Conservation (phyloP, 2,113 vertebrate genomes). For the Hyperopisus bebe region DNA sequence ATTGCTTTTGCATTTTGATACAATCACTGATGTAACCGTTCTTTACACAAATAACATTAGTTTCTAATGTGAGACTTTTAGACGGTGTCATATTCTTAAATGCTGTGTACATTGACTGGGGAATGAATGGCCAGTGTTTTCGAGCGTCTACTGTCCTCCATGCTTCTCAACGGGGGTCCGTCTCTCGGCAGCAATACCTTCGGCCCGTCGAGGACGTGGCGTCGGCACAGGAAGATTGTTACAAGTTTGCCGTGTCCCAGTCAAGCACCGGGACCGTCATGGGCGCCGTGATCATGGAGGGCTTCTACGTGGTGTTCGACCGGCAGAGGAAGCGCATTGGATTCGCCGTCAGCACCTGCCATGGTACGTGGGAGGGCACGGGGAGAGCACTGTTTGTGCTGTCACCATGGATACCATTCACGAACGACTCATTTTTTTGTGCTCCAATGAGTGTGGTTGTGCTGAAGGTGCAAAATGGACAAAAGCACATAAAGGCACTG, state of each 20-base stretch:
- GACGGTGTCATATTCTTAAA: not conserved
- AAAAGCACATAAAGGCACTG: not conserved
- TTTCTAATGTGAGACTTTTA: not conserved
- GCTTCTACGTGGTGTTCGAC: conserved; percentile 94
- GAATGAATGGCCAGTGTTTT: not conserved
- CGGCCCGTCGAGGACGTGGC: conserved; percentile 90
- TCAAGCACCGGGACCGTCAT: conserved; percentile 93
- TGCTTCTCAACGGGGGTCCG: not conserved
- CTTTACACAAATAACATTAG: not conserved
- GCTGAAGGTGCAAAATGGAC: not conserved
- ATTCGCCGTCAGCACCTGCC: conserved; percentile 91
- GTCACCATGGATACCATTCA: not conserved
- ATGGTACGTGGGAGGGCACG: conserved; percentile 62
- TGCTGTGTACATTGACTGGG: not conserved
- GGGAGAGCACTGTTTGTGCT: not conserved
- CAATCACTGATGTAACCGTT: not conserved
- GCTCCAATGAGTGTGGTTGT: not conserved
- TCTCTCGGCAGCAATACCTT: conserved; percentile 80
- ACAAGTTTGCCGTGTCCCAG: conserved; percentile 95
- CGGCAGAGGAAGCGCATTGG: conserved; percentile 84
- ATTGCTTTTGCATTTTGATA: not conserved
- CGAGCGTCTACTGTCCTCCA: not conserved
- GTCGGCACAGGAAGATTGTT: conserved; percentile 91
- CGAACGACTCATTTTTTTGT: not conserved
- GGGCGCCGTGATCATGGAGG: conserved; percentile 98